These are phyloP conservation scores for Steinernema carpocapsae DNA, from an alignment of 2,888 invertebrate species.

Conservation along the genomic window DNA sequence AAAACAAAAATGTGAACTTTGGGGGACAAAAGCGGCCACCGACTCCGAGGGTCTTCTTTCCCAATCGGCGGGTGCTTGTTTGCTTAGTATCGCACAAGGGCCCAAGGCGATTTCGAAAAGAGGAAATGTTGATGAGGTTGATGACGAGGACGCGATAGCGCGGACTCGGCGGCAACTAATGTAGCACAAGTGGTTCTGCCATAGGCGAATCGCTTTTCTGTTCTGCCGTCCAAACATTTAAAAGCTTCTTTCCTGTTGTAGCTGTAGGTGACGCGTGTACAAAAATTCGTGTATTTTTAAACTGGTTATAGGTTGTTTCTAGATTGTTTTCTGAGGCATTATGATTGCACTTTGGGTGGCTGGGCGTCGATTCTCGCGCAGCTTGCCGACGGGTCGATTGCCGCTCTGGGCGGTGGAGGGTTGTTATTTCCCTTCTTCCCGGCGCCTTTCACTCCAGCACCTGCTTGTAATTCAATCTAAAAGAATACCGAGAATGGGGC, in stretches of 20 bases:
- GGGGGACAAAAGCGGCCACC: conserved; percentile 9
- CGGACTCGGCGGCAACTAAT: conserved; percentile 4
- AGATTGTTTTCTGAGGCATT: not conserved
- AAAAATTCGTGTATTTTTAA: too few relatives aligned
- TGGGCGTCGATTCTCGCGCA: too few relatives aligned
- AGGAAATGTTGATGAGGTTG: conserved; percentile 20
- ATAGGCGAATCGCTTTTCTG: not conserved
- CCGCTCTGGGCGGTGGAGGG: too few relatives aligned
- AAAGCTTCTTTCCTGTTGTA: too few relatives aligned
- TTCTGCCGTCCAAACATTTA: not conserved
- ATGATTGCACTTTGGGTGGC: too few relatives aligned
- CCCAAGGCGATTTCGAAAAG: conserved; percentile 26
- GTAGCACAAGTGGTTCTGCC: conserved; percentile 11
- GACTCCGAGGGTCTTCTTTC: conserved; percentile 8
- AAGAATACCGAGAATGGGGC: too few relatives aligned
- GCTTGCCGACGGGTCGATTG: too few relatives aligned
- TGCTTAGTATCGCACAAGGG: conserved; percentile 25
- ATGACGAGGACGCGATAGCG: conserved; percentile 8
- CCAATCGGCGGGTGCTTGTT: conserved; percentile 22
- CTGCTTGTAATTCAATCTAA: too few relatives aligned
- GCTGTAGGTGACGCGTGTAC: too few relatives aligned
- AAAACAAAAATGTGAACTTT: not conserved
- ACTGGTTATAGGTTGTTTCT: not conserved
- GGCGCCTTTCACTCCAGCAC: not conserved
- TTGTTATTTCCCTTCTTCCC: too few relatives aligned